Percentiles rank a stretch among this genome's conserved stretches.
Conservation (phyloP, 2,113 vertebrate genomes). For the Syngnathoides biaculeatus region DNA sequence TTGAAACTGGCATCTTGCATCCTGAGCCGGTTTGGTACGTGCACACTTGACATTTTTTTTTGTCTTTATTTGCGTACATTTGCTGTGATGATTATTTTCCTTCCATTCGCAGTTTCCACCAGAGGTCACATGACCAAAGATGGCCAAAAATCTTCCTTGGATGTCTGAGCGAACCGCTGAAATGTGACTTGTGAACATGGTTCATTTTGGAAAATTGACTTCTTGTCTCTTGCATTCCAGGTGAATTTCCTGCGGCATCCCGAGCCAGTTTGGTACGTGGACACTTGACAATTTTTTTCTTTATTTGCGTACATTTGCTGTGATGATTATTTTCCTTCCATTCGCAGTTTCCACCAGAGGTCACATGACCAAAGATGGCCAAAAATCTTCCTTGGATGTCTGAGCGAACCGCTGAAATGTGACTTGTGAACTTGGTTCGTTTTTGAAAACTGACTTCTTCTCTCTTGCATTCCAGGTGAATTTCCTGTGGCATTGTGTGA, state of each 20-base stretch:
- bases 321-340: slow-evolving; percentile 53
- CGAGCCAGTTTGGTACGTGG: too few relatives aligned
- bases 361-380: slow-evolving; percentile 37
- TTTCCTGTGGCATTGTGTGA: not conserved
- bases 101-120: slow-evolving; percentile 59
- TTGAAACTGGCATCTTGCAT: too few relatives aligned
- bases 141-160: slow-evolving; percentile 42
- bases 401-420: slow-evolving; percentile 9
- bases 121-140: slow-evolving; percentile 47
- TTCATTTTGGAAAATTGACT: too few relatives aligned
- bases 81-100: slow-evolving; percentile 48
- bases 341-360: slow-evolving; percentile 61
- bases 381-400: slow-evolving; percentile 47
- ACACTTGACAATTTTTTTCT: too few relatives aligned
- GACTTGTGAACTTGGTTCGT: too few relatives aligned
- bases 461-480: not conserved
- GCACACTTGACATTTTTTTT: too few relatives aligned
- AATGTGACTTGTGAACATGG: not conserved
- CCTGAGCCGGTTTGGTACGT: not conserved
- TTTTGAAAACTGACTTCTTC: not conserved
- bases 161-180: slow-evolving; percentile 25
- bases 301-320: not conserved
- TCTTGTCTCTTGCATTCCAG: too few relatives aligned
- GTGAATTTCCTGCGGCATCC: too few relatives aligned
- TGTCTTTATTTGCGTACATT: too few relatives aligned